These are phyloP conservation scores for Fulica atra DNA, from an alignment of 2,113 vertebrate genomes.

Conservation along the genomic window DNA sequence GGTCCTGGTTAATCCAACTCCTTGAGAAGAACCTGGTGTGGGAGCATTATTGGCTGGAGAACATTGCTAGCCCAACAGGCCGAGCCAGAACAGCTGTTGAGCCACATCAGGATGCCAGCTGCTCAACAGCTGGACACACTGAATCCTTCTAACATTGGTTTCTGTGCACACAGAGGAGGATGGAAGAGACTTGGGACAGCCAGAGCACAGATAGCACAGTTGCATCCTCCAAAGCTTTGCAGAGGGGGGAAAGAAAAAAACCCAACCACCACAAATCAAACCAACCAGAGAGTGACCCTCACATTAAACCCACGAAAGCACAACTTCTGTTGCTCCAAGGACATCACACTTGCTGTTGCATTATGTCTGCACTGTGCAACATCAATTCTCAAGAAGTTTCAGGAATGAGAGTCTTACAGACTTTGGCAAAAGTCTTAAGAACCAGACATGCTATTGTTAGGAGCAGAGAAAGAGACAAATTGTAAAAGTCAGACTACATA, in stretches of 20 bases:
- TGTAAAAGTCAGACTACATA: conserved; percentile 68
- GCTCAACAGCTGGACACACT: neutral
- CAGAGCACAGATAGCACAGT: neutral
- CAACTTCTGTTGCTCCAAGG: neutral
- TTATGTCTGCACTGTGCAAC: neutral
- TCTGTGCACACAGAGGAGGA: neutral
- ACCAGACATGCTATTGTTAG: conserved; percentile 76
- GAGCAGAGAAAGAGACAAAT: conserved; percentile 75
- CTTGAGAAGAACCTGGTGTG: neutral
- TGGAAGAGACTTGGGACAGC: neutral
- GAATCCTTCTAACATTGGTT: neutral
- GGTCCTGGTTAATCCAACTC: neutral
- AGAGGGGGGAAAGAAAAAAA: no score
- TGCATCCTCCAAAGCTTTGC: neutral
- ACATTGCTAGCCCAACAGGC: neutral
- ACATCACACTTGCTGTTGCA: neutral
- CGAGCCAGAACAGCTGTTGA: neutral
- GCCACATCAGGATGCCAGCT: conserved; percentile 2
- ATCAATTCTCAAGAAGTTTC: conserved; percentile 51
- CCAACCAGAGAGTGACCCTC: neutral
- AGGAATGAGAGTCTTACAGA: conserved; percentile 16
- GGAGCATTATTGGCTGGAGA: neutral
- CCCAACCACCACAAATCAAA: no score
- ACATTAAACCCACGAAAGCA: neutral
- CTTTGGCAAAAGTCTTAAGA: conserved; percentile 54